Evolutionary conservation across 2,888 invertebrate species (phyloP).

Genomic region (Ornithoptera priamus): DNA sequence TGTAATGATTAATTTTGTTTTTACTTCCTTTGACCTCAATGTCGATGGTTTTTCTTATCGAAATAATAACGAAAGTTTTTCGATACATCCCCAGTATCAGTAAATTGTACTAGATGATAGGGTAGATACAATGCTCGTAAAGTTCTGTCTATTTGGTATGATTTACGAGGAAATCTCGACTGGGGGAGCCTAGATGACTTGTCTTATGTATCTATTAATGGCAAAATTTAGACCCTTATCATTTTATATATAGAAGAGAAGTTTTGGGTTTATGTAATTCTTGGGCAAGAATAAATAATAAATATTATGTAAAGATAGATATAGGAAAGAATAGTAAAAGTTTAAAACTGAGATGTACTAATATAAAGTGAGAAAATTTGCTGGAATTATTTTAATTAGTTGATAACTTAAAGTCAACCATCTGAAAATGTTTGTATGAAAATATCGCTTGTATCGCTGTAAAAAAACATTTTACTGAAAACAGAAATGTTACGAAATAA

Average conservation of each 20-base stretch:
- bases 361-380: too few species aligned
- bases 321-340: not conserved
- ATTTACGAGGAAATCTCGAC: constrained; percentile 21
- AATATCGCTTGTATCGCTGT: too few species aligned
- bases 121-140: constrained; percentile 32
- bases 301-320: not conserved
- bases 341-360: not conserved
- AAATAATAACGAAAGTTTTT: constrained; percentile 11
- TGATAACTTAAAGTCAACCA: too few species aligned
- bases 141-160: constrained; percentile 30
- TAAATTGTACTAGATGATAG: constrained; percentile 29
- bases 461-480: too few species aligned
- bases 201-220: constrained; percentile 26
- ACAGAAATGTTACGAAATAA: not conserved
- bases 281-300: not conserved
- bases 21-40: not conserved
- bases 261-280: not conserved
- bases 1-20: not conserved
- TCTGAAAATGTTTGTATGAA: too few species aligned
- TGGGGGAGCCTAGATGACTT: constrained; percentile 27
- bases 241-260: constrained; percentile 9
- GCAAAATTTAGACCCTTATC: constrained; percentile 22
- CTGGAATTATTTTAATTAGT: too few species aligned
- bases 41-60: constrained; percentile 8
- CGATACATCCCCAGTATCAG: constrained; percentile 28